Base-by-base conservation (phyloP, 2,888 invertebrate species). In the Tetragonisca angustula region DNA sequence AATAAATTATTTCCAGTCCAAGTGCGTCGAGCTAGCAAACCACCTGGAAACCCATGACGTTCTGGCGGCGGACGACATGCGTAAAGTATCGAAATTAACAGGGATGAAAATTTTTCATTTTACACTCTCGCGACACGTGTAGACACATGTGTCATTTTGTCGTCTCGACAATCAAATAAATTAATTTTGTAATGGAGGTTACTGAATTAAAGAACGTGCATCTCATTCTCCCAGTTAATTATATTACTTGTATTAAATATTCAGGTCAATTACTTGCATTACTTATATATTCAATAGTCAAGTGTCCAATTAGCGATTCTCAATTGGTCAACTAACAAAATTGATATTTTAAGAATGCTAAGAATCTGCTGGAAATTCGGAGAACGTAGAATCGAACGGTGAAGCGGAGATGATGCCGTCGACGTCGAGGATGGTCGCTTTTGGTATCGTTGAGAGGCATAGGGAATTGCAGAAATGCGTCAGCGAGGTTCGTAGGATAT, bases 401-500 rank as follows among this genome's bases (percentile, higher is more conserved):
- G 43, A 43, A 43, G 43, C 43, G 43, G 43, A 9, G 9, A 43
- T 43, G 9, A 43, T 43, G 43, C 43, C 43, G 9, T 11, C 21
- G 21, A 2, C 21, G 21, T 2, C 0, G 43, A n/a, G 13, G 6
- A 43, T 68, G 62, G 62, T 24, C 19, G 50, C 24, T 70, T 61
- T 13, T 54, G n/a, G 54, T 73, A 49, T 67, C 76, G 24, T 24
- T 24, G 59, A 56, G 67, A 64, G 65, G 49, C 62, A 17, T 61
- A 24, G 54, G 64, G 43, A 71, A 76, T 70, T 65, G 27, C 11
- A 49, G 19, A 49, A 75, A 56, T 5, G 49, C 56, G 43, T 11
- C 19, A 54, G 21, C 21, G 19, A 0, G 67, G n/a, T 32, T 75
- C 50, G 36, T 79, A 56, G 76, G 49, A 61, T 86, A 85, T 85